Evolutionary conservation across 2,888 invertebrate species (phyloP).

Genomic region (Rhogogaster chlorosoma): DNA sequence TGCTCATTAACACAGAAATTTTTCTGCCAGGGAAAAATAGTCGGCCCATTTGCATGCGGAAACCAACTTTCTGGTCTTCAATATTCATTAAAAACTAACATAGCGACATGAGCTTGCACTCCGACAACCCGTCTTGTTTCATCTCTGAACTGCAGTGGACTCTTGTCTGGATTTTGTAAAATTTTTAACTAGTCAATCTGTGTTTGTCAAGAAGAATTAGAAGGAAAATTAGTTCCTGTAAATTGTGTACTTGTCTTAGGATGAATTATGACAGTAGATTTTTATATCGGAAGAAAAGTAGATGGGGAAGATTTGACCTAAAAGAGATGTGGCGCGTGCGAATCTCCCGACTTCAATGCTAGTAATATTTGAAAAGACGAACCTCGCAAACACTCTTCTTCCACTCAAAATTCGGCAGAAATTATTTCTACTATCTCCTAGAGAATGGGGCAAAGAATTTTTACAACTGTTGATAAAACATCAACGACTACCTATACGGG

Average conservation of each 20-base stretch:
- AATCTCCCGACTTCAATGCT: neutral
- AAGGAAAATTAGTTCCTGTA: neutral
- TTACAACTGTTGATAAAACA: slow-evolving; percentile 2
- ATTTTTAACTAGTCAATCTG: neutral
- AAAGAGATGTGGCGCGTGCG: neutral
- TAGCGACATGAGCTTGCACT: neutral
- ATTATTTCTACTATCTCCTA: neutral
- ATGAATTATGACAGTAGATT: neutral
- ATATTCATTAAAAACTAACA: neutral
- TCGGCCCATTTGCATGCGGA: neutral
- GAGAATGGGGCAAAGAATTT: neutral
- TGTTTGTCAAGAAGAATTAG: neutral
- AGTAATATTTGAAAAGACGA: neutral
- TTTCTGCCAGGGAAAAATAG: neutral
- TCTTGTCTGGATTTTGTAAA: neutral
- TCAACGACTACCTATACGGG: neutral
- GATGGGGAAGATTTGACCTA: neutral
- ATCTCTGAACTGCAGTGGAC: neutral
- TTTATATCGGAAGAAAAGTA: neutral
- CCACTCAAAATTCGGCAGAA: neutral
- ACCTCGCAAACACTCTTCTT: neutral
- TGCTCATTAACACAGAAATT: neutral
- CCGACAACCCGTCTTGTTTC: neutral
- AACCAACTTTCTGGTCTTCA: neutral
- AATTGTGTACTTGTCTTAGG: neutral